Evolutionary conservation across 2,797 vertebrate genomes (phyloP).

Genomic region (Notamacropus eugenii): DNA sequence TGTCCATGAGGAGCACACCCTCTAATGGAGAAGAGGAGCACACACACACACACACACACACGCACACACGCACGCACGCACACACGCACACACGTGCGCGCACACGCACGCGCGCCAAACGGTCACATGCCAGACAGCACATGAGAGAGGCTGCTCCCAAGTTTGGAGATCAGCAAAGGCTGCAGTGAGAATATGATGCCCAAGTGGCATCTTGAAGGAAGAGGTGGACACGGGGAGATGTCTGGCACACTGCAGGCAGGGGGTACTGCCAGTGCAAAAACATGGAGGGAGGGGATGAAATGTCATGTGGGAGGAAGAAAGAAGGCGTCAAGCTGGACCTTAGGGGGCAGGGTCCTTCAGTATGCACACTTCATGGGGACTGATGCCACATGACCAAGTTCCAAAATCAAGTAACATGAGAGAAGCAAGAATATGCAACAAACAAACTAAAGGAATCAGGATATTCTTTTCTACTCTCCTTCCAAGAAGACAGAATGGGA

Average conservation of each 20-base stretch:
- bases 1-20: background rate
- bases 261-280: background rate
- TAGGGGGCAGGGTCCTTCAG: background rate
- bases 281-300: background rate
- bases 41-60: background rate
- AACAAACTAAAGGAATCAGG: background rate
- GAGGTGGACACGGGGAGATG: background rate
- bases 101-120: background rate
- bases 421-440: background rate
- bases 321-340: background rate
- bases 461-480: background rate
- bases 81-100: too few species aligned
- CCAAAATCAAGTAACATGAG: constrained; percentile 43
- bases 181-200: background rate
- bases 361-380: constrained; percentile 26
- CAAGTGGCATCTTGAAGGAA: background rate
- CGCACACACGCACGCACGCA: too few species aligned
- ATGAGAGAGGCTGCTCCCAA: background rate
- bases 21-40: background rate
- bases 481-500: background rate
- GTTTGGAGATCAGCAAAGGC: background rate
- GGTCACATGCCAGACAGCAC: background rate
- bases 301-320: background rate
- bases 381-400: constrained; percentile 20
- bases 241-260: background rate